phyloP scores from a whole-genome alignment of 2,113 vertebrate genomes.

The Crypturellus undulatus region DNA sequence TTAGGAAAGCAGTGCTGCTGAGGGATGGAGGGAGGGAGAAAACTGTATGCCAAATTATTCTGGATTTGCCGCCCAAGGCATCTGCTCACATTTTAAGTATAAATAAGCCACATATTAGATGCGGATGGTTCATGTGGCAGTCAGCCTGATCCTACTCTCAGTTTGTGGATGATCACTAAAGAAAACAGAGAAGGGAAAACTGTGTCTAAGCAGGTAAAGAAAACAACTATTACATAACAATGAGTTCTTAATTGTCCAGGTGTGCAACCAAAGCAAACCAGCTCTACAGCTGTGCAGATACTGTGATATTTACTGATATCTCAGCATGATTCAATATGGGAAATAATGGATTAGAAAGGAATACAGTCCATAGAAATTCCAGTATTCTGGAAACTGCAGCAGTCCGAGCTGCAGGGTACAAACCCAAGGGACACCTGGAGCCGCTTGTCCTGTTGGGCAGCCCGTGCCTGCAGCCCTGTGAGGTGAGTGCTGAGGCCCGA shows the following conservation, averaged over 20 bases:
- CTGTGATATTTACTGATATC: neutral
- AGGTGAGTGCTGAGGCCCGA: neutral
- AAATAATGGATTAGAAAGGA: neutral
- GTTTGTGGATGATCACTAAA: neutral
- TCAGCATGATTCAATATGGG: neutral
- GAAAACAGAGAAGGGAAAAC: neutral
- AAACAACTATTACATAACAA: neutral
- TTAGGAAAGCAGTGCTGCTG: neutral
- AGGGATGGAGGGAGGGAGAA: neutral
- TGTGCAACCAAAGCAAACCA: neutral
- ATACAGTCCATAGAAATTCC: neutral
- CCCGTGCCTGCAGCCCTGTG: accelerated
- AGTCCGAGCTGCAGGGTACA: neutral
- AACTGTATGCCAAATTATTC: neutral
- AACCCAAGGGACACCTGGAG: neutral
- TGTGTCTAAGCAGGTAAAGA: neutral
- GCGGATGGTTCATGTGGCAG: neutral
- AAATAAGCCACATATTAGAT: neutral
- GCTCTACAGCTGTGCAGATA: neutral
- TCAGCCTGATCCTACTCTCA: neutral
- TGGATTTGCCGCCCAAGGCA: neutral
- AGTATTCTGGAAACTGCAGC: neutral
- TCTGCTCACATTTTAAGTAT: conserved; percentile 16
- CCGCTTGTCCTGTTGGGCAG: neutral
- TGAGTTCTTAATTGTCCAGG: neutral